A percentile compares a stretch with the other conserved stretches of the same genome.
phyloP scores from a whole-genome alignment of 1,140 invertebrate genomes.

The Chironomus tepperi region DNA sequence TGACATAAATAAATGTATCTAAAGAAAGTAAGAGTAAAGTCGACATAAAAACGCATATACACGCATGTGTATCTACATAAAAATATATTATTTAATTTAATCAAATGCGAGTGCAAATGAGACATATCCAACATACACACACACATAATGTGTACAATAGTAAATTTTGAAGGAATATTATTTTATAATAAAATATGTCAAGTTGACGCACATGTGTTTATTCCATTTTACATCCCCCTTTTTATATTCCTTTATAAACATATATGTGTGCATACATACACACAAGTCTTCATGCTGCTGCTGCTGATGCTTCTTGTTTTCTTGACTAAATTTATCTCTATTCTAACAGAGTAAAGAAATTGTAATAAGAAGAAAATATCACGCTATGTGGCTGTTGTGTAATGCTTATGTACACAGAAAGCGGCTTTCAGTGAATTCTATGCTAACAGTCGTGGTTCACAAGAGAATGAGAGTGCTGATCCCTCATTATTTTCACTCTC shows the following conservation, averaged over 20 bases:
- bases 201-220: not conserved
- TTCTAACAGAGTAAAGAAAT: not conserved
- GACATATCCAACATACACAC: not conserved
- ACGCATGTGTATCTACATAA: not conserved
- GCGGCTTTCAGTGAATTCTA: not conserved
- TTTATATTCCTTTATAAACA: not conserved
- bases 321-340: not conserved
- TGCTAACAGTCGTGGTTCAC: too few species aligned
- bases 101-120: not conserved
- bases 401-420: not conserved
- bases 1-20: too few species aligned
- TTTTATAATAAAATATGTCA: not conserved
- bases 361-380: not conserved
- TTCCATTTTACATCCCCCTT: not conserved
- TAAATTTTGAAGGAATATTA: not conserved
- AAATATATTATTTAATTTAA: conserved; percentile 8
- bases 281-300: too few species aligned
- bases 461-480: not conserved
- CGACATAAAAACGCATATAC: not conserved
- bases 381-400: conserved; percentile 11
- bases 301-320: not conserved
- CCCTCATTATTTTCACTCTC: conserved; percentile 23
- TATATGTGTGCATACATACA: too few species aligned
- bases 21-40: too few species aligned
- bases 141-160: not conserved